phyloP scores from a whole-genome alignment of 2,888 invertebrate species.

The Itoplectis maculator region DNA sequence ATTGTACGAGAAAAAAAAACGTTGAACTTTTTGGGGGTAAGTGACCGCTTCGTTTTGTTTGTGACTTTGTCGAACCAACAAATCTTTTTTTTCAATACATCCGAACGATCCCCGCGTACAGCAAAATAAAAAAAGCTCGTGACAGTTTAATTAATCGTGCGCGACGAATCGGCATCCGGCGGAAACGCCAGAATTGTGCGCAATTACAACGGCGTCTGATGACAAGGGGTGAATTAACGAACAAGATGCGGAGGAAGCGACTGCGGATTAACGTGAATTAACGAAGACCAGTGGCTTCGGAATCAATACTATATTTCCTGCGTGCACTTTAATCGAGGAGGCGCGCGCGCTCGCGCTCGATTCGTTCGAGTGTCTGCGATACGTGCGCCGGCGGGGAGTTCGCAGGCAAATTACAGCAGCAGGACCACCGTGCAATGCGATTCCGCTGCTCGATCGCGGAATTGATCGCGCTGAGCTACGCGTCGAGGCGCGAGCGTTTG shows the following conservation, averaged over 20 bases:
- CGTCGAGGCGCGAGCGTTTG: constrained; percentile 49
- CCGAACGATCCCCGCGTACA: neutral
- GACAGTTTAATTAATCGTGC: neutral
- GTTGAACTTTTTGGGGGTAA: too few species aligned
- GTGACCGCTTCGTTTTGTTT: too few species aligned
- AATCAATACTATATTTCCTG: constrained; percentile 52
- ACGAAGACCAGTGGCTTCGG: constrained; percentile 47
- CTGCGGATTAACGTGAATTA: too few species aligned
- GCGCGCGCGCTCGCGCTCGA: too few species aligned
- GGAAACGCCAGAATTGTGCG: constrained; percentile 52
- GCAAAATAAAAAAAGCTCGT: neutral
- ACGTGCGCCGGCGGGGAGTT: constrained; percentile 22
- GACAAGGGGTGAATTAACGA: constrained; percentile 44
- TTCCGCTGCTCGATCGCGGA: constrained; percentile 56
- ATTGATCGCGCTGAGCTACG: constrained; percentile 61
- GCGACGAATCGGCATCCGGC: constrained; percentile 25
- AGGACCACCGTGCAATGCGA: constrained; percentile 53
- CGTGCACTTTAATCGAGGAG: constrained; percentile 46
- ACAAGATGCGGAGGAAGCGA: too few species aligned
- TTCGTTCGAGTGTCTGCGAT: constrained; percentile 44
- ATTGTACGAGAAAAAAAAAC: too few species aligned
- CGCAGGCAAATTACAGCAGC: constrained; percentile 45
- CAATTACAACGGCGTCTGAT: constrained; percentile 38
- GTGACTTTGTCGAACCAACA: too few species aligned
- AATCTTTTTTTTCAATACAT: neutral